phyloP scores from a whole-genome alignment of 2,113 vertebrate genomes.

The Fulmarus glacialis region DNA sequence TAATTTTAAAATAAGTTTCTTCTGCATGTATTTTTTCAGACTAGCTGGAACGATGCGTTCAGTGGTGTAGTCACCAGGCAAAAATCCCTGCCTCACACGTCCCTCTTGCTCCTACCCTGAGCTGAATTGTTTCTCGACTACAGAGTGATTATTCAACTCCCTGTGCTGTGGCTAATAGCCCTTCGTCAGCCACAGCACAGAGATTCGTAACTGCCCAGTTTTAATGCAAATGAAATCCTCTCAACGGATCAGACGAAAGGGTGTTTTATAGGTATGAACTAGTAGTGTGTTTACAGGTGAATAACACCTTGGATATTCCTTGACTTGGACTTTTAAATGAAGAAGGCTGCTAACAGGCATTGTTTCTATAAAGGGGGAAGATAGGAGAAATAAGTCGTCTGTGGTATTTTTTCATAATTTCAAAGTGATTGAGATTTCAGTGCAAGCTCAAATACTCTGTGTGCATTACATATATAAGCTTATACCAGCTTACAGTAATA shows the following conservation, averaged over 20 bases:
- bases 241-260: neutral
- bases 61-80: neutral
- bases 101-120: neutral
- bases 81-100: neutral
- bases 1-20: neutral
- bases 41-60: neutral
- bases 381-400: neutral
- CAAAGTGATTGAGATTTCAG: neutral
- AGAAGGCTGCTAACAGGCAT: neutral
- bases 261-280: neutral
- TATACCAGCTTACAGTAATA: neutral
- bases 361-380: neutral
- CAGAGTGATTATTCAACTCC: neutral
- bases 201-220: neutral
- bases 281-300: neutral
- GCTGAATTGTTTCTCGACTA: neutral
- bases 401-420: neutral
- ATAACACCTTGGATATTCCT: neutral
- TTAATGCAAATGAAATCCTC: neutral
- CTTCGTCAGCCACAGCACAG: neutral
- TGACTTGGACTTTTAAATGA: neutral
- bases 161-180: neutral
- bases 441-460: neutral
- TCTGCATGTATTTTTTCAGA: neutral
- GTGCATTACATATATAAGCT: neutral